Percentiles rank a stretch among this genome's conserved stretches.
Evolutionary conservation across 2,113 vertebrate species (phyloP).

Genomic region (Cisticola juncidis): DNA sequence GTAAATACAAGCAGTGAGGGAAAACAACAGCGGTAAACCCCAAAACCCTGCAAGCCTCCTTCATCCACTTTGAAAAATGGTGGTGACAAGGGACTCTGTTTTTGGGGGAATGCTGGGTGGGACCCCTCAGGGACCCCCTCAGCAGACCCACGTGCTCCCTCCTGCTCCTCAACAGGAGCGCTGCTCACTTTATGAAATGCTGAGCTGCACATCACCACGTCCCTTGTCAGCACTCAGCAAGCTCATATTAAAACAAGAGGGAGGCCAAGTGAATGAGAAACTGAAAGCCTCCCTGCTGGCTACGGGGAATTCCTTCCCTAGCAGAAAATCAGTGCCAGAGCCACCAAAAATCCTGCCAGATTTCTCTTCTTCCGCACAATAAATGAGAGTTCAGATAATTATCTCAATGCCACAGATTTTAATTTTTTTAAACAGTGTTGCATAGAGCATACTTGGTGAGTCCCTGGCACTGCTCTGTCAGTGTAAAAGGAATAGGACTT

Average conservation of each 20-base stretch:
- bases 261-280: slow-evolving; percentile 10
- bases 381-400: background rate
- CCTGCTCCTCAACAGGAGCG: rapidly evolving
- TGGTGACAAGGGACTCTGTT: rapidly evolving
- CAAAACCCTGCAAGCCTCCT: background rate
- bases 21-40: background rate
- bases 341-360: background rate
- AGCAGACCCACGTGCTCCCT: rapidly evolving
- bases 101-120: background rate
- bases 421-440: background rate
- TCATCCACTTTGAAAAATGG: background rate
- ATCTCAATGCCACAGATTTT: background rate
- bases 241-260: background rate
- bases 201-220: background rate
- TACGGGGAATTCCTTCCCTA: background rate
- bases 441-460: background rate
- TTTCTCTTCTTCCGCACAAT: background rate
- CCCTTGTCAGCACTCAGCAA: background rate
- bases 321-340: background rate
- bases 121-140: background rate
- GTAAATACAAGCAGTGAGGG: background rate
- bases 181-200: background rate
- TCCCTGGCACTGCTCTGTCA: background rate
- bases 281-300: background rate
- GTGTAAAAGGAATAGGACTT: background rate